These are phyloP conservation scores for Apotomis capreana DNA, from an alignment of 2,888 invertebrate species.

Conservation along the genomic window DNA sequence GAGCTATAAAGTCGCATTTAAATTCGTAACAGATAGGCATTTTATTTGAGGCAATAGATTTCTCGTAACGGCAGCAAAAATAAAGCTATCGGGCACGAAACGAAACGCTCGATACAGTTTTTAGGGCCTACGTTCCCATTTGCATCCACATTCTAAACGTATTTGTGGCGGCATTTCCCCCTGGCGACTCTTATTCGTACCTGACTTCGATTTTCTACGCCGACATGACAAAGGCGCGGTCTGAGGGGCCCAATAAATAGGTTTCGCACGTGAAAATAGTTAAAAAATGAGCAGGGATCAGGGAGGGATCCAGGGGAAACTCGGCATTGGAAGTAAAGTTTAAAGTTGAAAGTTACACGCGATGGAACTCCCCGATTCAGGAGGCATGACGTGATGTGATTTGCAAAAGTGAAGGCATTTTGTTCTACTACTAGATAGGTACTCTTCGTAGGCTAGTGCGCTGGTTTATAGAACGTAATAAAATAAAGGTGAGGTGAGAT, in stretches of 20 bases:
- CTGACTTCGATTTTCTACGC: constrained; percentile 77
- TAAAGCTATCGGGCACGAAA: constrained; percentile 68
- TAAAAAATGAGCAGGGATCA: constrained; percentile 66
- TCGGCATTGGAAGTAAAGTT: constrained; percentile 51
- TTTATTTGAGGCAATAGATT: constrained; percentile 79
- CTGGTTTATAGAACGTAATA: constrained; percentile 31
- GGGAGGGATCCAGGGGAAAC: constrained; percentile 57
- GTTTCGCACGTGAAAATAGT: constrained; percentile 73
- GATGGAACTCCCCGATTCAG: constrained; percentile 39
- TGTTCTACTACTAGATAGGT: constrained; percentile 47
- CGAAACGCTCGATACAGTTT: constrained; percentile 69
- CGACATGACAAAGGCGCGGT: constrained; percentile 82
- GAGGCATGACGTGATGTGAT: constrained; percentile 60
- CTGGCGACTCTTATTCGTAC: constrained; percentile 62
- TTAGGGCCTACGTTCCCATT: constrained; percentile 75
- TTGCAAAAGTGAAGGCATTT: constrained; percentile 59
- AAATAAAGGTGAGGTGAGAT: constrained; percentile 4
- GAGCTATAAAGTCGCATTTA: constrained; percentile 70
- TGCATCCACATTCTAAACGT: constrained; percentile 78
- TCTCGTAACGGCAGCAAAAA: constrained; percentile 76
- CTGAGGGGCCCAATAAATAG: constrained; percentile 79
- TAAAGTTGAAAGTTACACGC: constrained; percentile 55
- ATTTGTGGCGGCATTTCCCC: constrained; percentile 77
- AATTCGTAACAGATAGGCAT: constrained; percentile 75
- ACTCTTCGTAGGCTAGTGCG: constrained; percentile 29